phyloP scores from a whole-genome alignment of 2,113 vertebrate species.

The Pituophis catenifer region DNA sequence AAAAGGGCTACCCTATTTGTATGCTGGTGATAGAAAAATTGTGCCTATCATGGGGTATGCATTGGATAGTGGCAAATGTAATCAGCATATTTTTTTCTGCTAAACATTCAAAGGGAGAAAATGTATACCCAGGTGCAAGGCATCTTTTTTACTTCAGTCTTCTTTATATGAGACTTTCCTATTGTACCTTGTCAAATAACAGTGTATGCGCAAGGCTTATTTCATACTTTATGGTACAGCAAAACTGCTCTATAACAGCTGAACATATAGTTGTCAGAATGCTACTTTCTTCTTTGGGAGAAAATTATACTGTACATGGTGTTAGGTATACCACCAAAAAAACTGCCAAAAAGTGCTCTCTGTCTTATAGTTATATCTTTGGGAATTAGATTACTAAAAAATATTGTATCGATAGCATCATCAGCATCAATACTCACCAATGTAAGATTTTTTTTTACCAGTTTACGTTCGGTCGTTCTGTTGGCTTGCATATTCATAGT shows the following conservation, averaged over 20 bases:
- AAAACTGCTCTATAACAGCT: background rate
- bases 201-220: background rate
- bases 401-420: background rate
- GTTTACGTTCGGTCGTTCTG: background rate
- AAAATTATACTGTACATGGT: background rate
- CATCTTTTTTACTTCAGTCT: background rate
- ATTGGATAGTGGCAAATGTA: background rate
- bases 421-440: background rate
- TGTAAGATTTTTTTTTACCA: background rate
- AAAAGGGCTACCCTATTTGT: background rate
- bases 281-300: background rate
- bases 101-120: background rate
- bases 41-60: background rate
- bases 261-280: background rate
- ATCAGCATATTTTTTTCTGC: background rate
- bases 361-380: background rate
- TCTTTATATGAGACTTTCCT: background rate
- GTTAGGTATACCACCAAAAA: background rate
- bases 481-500: background rate
- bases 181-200: background rate
- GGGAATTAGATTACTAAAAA: background rate
- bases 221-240: background rate
- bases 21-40: background rate
- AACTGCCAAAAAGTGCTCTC: background rate
- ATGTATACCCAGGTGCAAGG: background rate